phyloP scores from a whole-genome alignment of 2,888 invertebrate genomes.

The Machimus atricapillus region DNA sequence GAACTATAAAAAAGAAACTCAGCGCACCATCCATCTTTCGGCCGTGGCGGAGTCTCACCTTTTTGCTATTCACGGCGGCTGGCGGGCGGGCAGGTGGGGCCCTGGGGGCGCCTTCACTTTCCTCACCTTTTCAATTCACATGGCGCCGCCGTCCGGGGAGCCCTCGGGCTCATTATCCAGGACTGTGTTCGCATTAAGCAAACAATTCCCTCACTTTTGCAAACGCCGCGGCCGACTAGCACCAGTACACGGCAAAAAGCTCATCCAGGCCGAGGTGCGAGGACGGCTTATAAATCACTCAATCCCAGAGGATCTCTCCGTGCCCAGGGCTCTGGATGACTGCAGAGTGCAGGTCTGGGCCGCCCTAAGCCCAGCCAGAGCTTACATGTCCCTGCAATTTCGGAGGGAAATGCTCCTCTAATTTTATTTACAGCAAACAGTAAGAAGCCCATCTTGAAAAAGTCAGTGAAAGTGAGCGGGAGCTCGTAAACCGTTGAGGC shows the following conservation, averaged over 20 bases:
- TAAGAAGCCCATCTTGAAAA: conserved; percentile 4
- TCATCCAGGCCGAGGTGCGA: conserved; percentile 1
- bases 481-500: neutral
- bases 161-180: conserved; percentile 18
- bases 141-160: neutral
- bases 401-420: neutral
- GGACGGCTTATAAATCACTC: conserved; percentile 33
- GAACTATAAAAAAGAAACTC: conserved; percentile 31
- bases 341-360: neutral
- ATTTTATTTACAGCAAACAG: conserved; percentile 10
- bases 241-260: neutral
- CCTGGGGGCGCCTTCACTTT: neutral
- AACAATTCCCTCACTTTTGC: conserved; percentile 19
- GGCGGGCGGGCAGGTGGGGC: neutral
- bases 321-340: neutral
- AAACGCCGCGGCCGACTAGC: neutral
- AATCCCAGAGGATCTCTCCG: conserved; percentile 10
- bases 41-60: neutral
- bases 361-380: neutral
- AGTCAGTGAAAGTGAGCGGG: neutral
- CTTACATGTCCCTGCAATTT: neutral
- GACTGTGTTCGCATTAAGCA: conserved; percentile 28
- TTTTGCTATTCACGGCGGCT: conserved; percentile 6
- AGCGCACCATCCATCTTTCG: conserved; percentile 19
- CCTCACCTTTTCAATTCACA: conserved; percentile 24